These are phyloP conservation scores for Dermochelys coriacea DNA, from an alignment of 2,797 vertebrate genomes.

Conservation along the genomic window DNA sequence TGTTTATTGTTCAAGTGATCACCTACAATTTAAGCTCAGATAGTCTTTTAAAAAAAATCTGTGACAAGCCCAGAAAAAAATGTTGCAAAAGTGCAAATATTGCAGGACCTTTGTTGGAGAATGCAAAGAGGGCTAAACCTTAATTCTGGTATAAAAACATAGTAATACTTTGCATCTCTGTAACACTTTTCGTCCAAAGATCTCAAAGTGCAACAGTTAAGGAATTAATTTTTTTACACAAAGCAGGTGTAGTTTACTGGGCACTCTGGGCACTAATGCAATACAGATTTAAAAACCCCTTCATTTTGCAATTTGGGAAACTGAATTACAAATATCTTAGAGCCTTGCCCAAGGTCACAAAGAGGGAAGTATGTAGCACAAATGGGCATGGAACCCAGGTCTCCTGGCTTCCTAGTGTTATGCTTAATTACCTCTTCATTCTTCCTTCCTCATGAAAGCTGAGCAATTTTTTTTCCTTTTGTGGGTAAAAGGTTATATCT, in stretches of 20 bases:
- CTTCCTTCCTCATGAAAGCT: neutral
- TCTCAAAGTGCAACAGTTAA: neutral
- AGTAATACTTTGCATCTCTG: neutral
- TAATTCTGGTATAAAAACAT: neutral
- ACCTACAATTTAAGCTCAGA: neutral
- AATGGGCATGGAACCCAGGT: rapidly evolving
- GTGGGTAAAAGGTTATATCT: neutral
- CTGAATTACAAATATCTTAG: neutral
- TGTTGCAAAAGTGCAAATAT: neutral
- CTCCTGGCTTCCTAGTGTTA: neutral
- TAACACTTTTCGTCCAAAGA: neutral
- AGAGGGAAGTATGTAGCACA: neutral
- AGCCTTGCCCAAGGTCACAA: neutral
- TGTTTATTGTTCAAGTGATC: too few species aligned
- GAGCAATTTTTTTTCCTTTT: neutral
- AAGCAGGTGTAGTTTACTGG: neutral
- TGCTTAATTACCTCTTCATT: neutral
- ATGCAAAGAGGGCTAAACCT: neutral
- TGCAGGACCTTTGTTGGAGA: neutral
- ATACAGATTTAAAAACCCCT: neutral
- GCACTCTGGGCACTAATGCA: rapidly evolving
- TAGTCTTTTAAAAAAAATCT: neutral
- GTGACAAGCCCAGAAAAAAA: neutral
- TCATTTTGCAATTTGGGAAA: neutral
- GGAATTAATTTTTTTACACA: neutral